These are phyloP conservation scores for Anadara kagoshimensis DNA, from an alignment of 1,140 invertebrate genomes.

Conservation along the genomic window DNA sequence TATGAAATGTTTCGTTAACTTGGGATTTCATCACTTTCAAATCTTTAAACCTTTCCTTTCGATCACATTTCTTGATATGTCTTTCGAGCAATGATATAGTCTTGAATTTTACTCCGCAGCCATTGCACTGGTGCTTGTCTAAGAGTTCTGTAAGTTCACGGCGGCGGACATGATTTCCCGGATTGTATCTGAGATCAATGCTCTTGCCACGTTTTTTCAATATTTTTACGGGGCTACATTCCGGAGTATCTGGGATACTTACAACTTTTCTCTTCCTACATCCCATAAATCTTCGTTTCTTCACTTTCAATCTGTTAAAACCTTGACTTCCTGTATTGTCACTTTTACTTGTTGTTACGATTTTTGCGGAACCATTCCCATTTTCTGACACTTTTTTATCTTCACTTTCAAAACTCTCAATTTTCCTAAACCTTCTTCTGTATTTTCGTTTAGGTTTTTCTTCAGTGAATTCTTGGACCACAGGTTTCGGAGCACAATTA, in stretches of 20 bases:
- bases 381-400: constrained; percentile 6
- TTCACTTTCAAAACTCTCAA: constrained; percentile 4
- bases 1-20: constrained; percentile 32
- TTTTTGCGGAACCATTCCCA: not conserved
- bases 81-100: constrained; percentile 62
- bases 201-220: constrained; percentile 35
- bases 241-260: not conserved
- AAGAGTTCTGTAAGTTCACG: constrained; percentile 60
- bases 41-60: constrained; percentile 61
- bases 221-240: not conserved
- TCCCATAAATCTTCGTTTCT: not conserved
- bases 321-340: constrained; percentile 13
- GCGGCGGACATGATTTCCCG: constrained; percentile 59
- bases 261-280: not conserved
- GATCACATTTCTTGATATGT: constrained; percentile 63
- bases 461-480: constrained; percentile 12
- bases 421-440: constrained; percentile 27
- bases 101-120: constrained; percentile 64
- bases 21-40: constrained; percentile 51
- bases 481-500: constrained; percentile 53
- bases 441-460: constrained; percentile 32
- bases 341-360: not conserved
- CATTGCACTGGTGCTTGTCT: constrained; percentile 64
- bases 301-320: not conserved
- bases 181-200: constrained; percentile 60